Conservation (phyloP, 2,113 vertebrate genomes). For the Ptilonorhynchus violaceus region DNA sequence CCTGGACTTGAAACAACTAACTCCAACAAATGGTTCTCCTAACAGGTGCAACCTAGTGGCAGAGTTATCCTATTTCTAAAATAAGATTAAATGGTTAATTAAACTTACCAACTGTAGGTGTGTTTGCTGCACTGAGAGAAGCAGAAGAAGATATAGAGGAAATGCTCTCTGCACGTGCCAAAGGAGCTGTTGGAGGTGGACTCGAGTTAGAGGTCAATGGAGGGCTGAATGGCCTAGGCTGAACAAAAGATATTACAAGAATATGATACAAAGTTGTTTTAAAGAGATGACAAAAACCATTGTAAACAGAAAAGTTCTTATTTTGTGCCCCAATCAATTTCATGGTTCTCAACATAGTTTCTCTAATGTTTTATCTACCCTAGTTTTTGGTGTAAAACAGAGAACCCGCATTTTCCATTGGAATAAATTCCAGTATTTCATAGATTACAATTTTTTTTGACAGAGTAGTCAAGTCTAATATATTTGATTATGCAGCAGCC, state of each 20-base stretch:
- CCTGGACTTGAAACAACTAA: background rate
- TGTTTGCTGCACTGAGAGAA: slow-evolving; percentile 91
- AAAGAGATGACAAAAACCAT: background rate
- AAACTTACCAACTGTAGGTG: slow-evolving; percentile 91
- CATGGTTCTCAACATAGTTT: background rate
- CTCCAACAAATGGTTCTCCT: background rate
- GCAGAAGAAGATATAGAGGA: slow-evolving; percentile 94
- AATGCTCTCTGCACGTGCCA: slow-evolving; percentile 94
- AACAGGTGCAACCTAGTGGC: background rate
- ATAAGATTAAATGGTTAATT: background rate
- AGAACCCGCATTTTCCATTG: background rate
- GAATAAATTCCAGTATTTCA: background rate
- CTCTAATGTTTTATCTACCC: background rate
- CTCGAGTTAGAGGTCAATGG: slow-evolving; percentile 84
- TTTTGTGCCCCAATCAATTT: background rate
- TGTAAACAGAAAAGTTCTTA: background rate
- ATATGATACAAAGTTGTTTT: background rate
- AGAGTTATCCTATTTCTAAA: background rate
- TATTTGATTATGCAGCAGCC: background rate
- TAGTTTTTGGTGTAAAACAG: background rate
- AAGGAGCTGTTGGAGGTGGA: slow-evolving; percentile 85
- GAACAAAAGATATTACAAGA: slow-evolving; percentile 39
- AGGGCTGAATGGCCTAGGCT: slow-evolving; percentile 94
- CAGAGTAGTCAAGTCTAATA: background rate
- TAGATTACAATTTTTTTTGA: background rate